Conservation (phyloP, 2,113 vertebrate genomes). For the Sturnus vulgaris region DNA sequence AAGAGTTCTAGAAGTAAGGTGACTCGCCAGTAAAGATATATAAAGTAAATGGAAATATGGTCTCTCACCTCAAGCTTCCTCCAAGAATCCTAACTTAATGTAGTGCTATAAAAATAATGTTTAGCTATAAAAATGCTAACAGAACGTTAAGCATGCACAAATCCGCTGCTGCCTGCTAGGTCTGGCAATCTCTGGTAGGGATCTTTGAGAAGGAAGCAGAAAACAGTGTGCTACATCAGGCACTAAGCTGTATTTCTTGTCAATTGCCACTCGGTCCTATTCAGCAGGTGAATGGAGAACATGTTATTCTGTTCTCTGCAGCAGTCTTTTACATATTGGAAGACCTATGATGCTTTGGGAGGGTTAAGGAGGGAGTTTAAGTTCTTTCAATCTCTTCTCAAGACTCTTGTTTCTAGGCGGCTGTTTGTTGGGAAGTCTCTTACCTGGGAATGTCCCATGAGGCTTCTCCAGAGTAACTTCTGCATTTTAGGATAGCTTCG, state of each 20-base stretch:
- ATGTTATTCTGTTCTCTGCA: not conserved
- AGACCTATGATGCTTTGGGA: not conserved
- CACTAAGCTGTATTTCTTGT: not conserved
- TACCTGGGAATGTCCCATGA: not conserved
- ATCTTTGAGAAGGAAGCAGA: not conserved
- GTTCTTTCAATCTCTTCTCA: not conserved
- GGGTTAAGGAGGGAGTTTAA: not conserved
- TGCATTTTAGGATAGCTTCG: not conserved
- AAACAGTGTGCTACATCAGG: not conserved
- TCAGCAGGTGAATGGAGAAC: not conserved
- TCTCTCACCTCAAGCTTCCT: not conserved
- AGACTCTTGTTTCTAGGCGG: not conserved
- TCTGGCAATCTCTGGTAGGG: not conserved
- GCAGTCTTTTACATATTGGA: not conserved
- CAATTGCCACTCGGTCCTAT: not conserved
- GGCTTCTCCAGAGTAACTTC: not conserved
- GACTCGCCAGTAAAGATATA: not conserved
- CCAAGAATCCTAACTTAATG: not conserved
- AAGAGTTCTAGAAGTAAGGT: not conserved
- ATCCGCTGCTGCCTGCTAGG: not conserved
- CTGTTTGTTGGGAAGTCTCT: not conserved
- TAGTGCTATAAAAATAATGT: constrained; percentile 15
- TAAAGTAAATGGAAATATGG: not conserved
- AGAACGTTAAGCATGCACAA: not conserved
- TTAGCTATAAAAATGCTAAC: constrained; percentile 3